These are phyloP conservation scores for Pygmarrhopalites habei DNA, from an alignment of 1,140 invertebrate species.

Conservation along the genomic window DNA sequence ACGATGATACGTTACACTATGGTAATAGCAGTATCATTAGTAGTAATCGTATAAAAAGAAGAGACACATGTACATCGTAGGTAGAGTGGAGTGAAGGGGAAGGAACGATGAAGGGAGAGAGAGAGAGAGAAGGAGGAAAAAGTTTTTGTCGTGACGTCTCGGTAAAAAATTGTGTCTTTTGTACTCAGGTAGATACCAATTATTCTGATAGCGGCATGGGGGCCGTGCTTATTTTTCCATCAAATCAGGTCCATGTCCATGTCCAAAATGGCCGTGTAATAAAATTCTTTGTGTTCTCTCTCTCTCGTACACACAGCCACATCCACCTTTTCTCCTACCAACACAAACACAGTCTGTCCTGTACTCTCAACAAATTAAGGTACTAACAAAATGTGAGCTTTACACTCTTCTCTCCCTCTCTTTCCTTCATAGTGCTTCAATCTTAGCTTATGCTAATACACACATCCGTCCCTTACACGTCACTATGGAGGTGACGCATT, in stretches of 20 bases:
- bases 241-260: slow-evolving; percentile 31
- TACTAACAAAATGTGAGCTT: too few relatives aligned
- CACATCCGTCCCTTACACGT: too few relatives aligned
- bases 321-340: background rate
- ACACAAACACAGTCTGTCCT: background rate
- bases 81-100: background rate
- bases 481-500: too few relatives aligned
- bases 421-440: too few relatives aligned
- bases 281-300: slow-evolving; percentile 7
- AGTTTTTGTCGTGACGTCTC: slow-evolving; percentile 25
- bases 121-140: slow-evolving; percentile 3
- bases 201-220: slow-evolving; percentile 39
- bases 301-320: background rate
- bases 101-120: background rate
- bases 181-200: slow-evolving; percentile 35
- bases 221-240: slow-evolving; percentile 35
- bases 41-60: background rate
- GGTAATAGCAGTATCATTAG: too few relatives aligned
- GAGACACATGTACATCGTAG: too few relatives aligned
- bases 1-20: too few relatives aligned
- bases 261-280: slow-evolving; percentile 32
- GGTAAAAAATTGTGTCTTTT: slow-evolving; percentile 32
- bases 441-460: too few relatives aligned
- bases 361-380: background rate
- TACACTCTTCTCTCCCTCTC: too few relatives aligned